Conservation (phyloP, 37 sponge, comb jelly and placozoan genomes). For the Dysidea cf. avara region DNA sequence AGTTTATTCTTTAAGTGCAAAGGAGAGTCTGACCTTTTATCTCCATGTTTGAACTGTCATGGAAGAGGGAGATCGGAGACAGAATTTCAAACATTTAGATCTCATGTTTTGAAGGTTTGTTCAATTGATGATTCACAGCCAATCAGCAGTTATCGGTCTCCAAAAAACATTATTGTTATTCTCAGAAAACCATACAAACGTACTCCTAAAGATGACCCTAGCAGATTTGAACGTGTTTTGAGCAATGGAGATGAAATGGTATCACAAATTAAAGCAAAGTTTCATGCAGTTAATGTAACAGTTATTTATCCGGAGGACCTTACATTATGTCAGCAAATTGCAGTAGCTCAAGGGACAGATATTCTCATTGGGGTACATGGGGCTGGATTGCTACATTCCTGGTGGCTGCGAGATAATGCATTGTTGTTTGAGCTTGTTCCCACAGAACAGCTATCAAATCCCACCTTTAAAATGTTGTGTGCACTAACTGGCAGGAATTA, state of each 20-base stretch:
- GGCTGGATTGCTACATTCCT: conserved; percentile 73
- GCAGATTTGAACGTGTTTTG: conserved; percentile 44
- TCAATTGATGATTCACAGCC: conserved; percentile 24
- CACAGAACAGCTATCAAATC: conserved; percentile 20
- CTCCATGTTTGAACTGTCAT: conserved; percentile 42
- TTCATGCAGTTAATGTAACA: conserved; percentile 18
- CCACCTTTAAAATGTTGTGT: conserved; percentile 56
- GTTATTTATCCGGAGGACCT: conserved; percentile 46
- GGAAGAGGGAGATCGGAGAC: conserved; percentile 34
- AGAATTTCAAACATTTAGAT: conserved; percentile 31
- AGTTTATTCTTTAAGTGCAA: conserved; percentile 57
- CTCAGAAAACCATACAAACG: conserved; percentile 59
- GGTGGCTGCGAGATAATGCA: conserved; percentile 67
- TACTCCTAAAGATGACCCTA: conserved; percentile 6
- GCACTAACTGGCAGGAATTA: conserved; percentile 48
- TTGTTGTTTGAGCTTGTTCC: conserved; percentile 66
- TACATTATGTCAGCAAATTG: conserved; percentile 59
- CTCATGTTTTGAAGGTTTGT: conserved; percentile 53
- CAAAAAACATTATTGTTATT: conserved; percentile 27
- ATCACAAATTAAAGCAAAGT: conserved; percentile 5
- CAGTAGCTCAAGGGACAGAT: conserved; percentile 39
- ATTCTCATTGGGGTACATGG: conserved; percentile 71
- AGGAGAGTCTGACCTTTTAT: background rate
- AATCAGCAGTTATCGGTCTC: background rate
- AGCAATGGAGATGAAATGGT: conserved; percentile 52